These are phyloP conservation scores for Platysternon megacephalum DNA, from an alignment of 2,113 vertebrate genomes.

Conservation along the genomic window DNA sequence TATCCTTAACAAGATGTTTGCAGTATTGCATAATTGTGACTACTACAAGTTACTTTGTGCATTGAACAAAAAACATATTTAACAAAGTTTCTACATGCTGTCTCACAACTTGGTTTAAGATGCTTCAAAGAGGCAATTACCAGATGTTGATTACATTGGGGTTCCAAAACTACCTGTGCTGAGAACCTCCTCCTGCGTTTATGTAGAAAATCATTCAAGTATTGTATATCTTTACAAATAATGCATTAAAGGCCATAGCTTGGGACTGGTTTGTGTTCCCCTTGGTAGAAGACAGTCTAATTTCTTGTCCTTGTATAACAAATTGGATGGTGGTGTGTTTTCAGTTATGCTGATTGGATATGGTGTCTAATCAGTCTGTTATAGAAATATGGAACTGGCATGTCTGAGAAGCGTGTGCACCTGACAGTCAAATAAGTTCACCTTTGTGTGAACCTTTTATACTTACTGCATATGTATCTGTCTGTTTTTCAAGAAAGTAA, in stretches of 20 bases:
- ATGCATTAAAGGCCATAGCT: not conserved
- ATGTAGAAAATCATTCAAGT: not conserved
- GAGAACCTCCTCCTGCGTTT: not conserved
- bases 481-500: not conserved
- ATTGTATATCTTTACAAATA: not conserved
- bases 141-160: not conserved
- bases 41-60: not conserved
- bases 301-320: not conserved
- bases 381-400: not conserved
- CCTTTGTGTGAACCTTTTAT: not conserved
- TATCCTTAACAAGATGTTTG: not conserved
- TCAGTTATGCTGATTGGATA: not conserved
- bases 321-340: not conserved
- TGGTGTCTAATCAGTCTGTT: not conserved
- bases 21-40: not conserved
- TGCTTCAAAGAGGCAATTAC: not conserved
- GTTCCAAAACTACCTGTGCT: not conserved
- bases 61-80: not conserved
- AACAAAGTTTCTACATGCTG: not conserved
- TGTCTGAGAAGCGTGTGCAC: not conserved
- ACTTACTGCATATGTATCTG: fast-evolving
- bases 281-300: not conserved
- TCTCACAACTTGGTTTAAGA: not conserved
- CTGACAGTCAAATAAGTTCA: not conserved
- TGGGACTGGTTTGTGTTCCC: not conserved